Percentiles rank a stretch among this genome's conserved stretches.
Conservation (phyloP, 2,113 vertebrate species). For the Spermophilus dauricus region DNA sequence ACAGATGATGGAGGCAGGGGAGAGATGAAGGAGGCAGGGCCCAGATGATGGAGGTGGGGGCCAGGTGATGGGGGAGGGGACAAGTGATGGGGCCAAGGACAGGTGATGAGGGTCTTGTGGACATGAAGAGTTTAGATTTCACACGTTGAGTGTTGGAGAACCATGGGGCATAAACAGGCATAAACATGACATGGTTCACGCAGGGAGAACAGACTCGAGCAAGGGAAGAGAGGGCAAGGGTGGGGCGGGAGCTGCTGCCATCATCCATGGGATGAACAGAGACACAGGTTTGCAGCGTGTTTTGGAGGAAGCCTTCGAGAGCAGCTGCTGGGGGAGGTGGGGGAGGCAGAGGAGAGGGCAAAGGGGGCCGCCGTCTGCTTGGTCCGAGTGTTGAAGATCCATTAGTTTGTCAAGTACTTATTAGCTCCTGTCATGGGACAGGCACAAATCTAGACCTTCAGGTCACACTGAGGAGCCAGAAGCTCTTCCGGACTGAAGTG, state of each 20-base stretch:
- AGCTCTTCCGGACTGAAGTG: fast-evolving
- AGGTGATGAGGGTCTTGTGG: background rate
- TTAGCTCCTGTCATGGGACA: background rate
- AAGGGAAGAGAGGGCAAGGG: background rate
- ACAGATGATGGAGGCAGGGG: too few species aligned
- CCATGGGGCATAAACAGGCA: background rate
- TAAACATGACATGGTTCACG: fast-evolving
- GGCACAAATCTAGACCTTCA: background rate
- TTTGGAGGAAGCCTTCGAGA: background rate
- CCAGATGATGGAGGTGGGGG: background rate
- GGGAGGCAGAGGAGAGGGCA: background rate
- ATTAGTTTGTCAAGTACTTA: background rate
- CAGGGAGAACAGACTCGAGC: background rate
- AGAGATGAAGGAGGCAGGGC: too few species aligned
- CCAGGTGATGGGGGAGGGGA: background rate
- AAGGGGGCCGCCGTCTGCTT: too few species aligned
- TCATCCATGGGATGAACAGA: background rate
- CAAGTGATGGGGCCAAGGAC: background rate
- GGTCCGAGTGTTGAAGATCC: background rate
- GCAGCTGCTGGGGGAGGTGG: background rate
- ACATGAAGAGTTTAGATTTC: background rate
- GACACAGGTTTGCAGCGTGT: background rate
- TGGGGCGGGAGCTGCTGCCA: background rate
- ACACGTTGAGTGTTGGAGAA: background rate
- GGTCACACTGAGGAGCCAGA: background rate